Evolutionary conservation across 1,140 invertebrate species (phyloP).

Genomic region (Venturia canescens): DNA sequence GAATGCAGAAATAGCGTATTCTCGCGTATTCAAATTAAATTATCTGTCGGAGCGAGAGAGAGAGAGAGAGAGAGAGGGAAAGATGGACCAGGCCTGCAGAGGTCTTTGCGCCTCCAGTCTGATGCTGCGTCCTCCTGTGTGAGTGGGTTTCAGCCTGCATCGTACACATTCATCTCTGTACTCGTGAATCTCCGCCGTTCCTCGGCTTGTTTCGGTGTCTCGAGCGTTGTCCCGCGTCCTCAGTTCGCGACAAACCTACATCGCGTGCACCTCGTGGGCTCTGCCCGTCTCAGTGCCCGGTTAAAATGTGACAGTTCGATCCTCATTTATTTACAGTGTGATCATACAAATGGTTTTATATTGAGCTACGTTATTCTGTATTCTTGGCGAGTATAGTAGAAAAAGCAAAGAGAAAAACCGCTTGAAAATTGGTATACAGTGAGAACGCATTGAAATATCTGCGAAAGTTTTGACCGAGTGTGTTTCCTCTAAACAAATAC

Average conservation of each 20-base stretch:
- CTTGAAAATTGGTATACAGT: too few relatives aligned
- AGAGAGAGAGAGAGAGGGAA: neutral
- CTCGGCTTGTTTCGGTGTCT: slow-evolving; percentile 62
- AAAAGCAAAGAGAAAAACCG: too few relatives aligned
- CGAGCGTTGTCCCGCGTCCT: slow-evolving; percentile 65
- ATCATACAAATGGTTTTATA: neutral
- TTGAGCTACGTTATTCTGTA: neutral
- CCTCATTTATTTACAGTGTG: neutral
- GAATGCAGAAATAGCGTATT: slow-evolving; percentile 33
- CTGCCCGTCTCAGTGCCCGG: neutral
- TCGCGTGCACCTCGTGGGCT: slow-evolving; percentile 55
- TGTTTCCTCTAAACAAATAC: too few relatives aligned
- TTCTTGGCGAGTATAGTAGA: neutral
- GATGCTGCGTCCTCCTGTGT: neutral
- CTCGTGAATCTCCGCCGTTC: slow-evolving; percentile 64
- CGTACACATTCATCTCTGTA: neutral
- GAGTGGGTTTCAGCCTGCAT: neutral
- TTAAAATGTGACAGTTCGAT: slow-evolving; percentile 39
- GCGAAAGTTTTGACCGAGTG: too few relatives aligned
- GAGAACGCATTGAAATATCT: too few relatives aligned
- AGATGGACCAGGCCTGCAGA: neutral
- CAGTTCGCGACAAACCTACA: slow-evolving; percentile 70
- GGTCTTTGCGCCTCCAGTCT: slow-evolving; percentile 32
- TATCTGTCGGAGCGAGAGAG: slow-evolving; percentile 9
- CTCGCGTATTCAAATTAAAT: slow-evolving; percentile 38